Base-by-base conservation (phyloP, 1,140 invertebrate genomes). In the Heterodera carotae region DNA sequence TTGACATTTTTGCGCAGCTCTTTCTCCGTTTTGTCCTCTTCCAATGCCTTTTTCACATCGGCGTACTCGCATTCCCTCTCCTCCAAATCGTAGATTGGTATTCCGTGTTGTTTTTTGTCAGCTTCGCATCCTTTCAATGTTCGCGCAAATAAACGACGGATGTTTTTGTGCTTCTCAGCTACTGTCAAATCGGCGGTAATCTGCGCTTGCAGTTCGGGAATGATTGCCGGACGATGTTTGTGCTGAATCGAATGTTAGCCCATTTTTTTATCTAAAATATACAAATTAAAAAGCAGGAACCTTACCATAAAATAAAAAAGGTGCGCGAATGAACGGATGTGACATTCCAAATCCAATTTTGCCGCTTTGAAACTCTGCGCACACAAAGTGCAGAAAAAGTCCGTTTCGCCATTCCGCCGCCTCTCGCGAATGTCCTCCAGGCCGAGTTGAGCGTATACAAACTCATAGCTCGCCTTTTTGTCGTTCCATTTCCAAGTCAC, bases 401-500 rank as follows among this genome's bases (percentile, higher is more conserved):
- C 76, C 5, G 59, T 18, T 34, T 31, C 25, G 10, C 7, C 33
- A 25, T 62, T n/a, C 53, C 18, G 64, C 25, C 53, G 75, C 0
- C 76, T 4, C 31, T 78, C 76, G 1, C 43, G 31, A 60, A 78
- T 72, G n/a, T 78, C 80, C 18, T 31, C 25, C 12, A 78, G 15
- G 33, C 76, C 76, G 34, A 78, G 59, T 71, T 78, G 76, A 15
- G 76, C 76, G 29, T 80, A 78, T 12, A 78, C 76, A 31, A 78
- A 78, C 69, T 78, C 76, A 68, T 60, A 78, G 34, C 56, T 56
- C 22, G 64, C 39, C 34, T 78, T 60, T 31, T 48, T 68, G 27
- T 81, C 76, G 72, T 81, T 81, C 76, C 76, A 78, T 72, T 78
- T 78, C 76, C 76, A 78, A 4, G 76, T 81, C 12, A 78, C 76